phyloP scores from a whole-genome alignment of 2,888 invertebrate species.

The Eilema depressum region DNA sequence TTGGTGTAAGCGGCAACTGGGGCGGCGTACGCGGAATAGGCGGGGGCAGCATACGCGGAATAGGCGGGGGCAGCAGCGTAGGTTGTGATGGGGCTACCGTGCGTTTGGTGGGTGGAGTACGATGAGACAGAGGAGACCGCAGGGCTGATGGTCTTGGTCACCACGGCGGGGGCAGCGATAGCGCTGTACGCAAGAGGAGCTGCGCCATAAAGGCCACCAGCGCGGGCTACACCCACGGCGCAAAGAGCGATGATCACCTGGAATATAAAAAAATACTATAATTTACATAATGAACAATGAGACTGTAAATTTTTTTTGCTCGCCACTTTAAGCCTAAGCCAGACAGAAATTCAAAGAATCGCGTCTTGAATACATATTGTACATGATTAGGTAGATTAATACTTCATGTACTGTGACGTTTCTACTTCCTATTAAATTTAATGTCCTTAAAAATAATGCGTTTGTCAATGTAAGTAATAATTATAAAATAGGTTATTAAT shows the following conservation, averaged over 20 bases:
- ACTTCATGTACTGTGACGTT: background rate
- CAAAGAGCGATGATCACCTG: conserved; percentile 87
- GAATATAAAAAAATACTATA: conserved; percentile 39
- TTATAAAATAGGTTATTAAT: background rate
- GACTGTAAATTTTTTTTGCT: background rate
- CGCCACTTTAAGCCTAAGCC: no score
- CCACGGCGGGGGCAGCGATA: conserved; percentile 70
- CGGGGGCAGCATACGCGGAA: conserved; percentile 48
- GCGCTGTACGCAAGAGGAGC: conserved; percentile 81
- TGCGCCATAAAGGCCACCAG: conserved; percentile 83
- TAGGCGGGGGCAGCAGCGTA: conserved; percentile 70
- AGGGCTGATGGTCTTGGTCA: conserved; percentile 74
- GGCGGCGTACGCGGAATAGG: conserved; percentile 72
- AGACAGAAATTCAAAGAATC: no score
- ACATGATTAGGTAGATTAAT: background rate
- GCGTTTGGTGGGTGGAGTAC: conserved; percentile 62
- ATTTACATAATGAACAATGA: background rate
- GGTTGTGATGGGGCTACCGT: conserved; percentile 57
- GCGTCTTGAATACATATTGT: no score
- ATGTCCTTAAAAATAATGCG: background rate
- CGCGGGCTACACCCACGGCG: conserved; percentile 87
- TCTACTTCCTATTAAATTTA: background rate
- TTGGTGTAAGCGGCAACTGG: no score
- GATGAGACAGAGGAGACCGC: conserved; percentile 67
- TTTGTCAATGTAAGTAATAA: conserved; percentile 20